Evolutionary conservation across 2,113 vertebrate genomes (phyloP), one percentile per base, ranked within the genome.

Genomic region (Dromas ardeola): DNA sequence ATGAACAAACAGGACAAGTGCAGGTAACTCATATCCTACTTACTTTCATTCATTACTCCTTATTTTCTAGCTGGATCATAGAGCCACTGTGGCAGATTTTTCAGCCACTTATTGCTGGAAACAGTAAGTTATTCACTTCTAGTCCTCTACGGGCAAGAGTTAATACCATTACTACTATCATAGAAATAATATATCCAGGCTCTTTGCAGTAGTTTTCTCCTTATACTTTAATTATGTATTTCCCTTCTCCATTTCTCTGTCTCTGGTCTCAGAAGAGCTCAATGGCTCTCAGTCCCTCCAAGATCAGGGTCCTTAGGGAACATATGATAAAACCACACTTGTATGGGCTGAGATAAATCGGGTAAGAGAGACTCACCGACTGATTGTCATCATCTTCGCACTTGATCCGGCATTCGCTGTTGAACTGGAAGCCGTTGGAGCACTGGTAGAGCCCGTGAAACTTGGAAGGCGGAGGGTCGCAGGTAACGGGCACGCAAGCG

Each of bases 391-490:
- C 98, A 7, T 98, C 98, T 42, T 99, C 98, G 5, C 99, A 99
- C 96, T 98, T 99, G 94, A 99, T 99, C 81, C 98, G 97, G 96
- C 99, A 99, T 95, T 98, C 98, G 5, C 99, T 99, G 98, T 99
- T 99, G 94, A 99, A 99, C 95, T 98, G 98, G 98, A 99, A 99
- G 94, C 98, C 99, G 1, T 99, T 98, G 4, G 99, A 99, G 90
- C 99, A 99, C 94, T 99, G 98, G 97, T 99, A 99, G 61, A 99
- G 98, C 66, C 99, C 99, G 0, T 99, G 99, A 96, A 99, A 99
- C 85, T 99, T 99, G 34, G 98, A 97, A 6, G 99, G 99, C 1
- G 99, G 99, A 11, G 99, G 97, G 43, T 99, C 99, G 13, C 99
- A 99, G n/a, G 99, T 99, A 81, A 99, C 99, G 0, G 99, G 99